Evolutionary conservation across 1,140 invertebrate genomes (phyloP).

Genomic region (Meloidogyne hapla): DNA sequence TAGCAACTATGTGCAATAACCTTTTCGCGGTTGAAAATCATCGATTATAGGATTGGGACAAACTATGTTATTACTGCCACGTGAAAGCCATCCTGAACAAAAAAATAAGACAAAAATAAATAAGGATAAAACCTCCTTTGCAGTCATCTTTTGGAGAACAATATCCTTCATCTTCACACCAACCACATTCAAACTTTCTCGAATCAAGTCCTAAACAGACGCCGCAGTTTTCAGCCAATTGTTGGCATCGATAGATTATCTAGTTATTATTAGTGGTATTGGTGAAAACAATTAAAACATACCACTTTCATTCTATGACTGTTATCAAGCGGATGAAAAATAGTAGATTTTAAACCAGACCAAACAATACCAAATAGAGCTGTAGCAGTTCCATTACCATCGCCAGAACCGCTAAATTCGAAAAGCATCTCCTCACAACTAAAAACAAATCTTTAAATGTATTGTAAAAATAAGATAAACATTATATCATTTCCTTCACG

Average conservation of each 20-base stretch:
- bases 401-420: slow-evolving; percentile 47
- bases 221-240: slow-evolving; percentile 58
- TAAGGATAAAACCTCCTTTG: not conserved
- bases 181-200: slow-evolving; percentile 57
- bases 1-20: not conserved
- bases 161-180: slow-evolving; percentile 47
- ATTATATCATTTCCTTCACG: slow-evolving; percentile 51
- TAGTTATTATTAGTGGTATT: not conserved
- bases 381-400: slow-evolving; percentile 54
- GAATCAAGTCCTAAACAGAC: slow-evolving; percentile 54
- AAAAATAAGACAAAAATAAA: not conserved
- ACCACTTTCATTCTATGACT: slow-evolving; percentile 32
- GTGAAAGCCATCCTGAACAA: slow-evolving; percentile 24
- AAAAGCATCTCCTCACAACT: slow-evolving; percentile 60
- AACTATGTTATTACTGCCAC: slow-evolving; percentile 27
- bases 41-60: slow-evolving; percentile 57
- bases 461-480: slow-evolving; percentile 23
- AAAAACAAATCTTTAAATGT: not conserved
- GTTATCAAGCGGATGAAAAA: slow-evolving; percentile 36
- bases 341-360: slow-evolving; percentile 15
- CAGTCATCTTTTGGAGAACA: slow-evolving; percentile 44
- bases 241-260: slow-evolving; percentile 60
- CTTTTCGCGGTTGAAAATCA: slow-evolving; percentile 78
- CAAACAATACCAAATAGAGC: slow-evolving; percentile 56
- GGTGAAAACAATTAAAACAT: not conserved